A percentile compares a stretch with the other conserved stretches of the same genome.
These are phyloP conservation scores for Pardosa pseudoannulata DNA, from an alignment of 2,888 invertebrate species.

Conservation along the genomic window DNA sequence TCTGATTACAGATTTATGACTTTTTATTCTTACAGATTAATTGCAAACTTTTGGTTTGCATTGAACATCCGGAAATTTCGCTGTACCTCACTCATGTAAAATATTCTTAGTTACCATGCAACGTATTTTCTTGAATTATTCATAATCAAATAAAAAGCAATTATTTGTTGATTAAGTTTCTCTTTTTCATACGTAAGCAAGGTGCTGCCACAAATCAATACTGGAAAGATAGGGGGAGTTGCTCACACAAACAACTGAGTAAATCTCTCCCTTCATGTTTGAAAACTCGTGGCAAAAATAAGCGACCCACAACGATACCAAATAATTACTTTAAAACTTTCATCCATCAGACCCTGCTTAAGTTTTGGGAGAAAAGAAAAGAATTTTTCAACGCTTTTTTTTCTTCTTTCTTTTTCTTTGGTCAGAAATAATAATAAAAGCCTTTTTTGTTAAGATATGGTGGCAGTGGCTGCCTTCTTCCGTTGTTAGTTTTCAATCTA, in stretches of 20 bases:
- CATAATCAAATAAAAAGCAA: too few species aligned
- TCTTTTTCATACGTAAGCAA: too few species aligned
- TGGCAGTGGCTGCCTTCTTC: constrained; percentile 51
- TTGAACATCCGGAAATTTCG: too few species aligned
- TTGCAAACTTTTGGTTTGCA: too few species aligned
- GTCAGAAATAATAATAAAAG: constrained; percentile 38
- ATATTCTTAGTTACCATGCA: too few species aligned
- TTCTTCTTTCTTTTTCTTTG: constrained; percentile 17
- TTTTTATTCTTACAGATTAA: too few species aligned
- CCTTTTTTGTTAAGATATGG: background rate
- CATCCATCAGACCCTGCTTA: constrained; percentile 51
- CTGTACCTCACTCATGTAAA: too few species aligned
- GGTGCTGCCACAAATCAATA: too few species aligned
- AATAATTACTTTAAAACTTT: constrained; percentile 67
- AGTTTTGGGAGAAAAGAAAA: constrained; percentile 17
- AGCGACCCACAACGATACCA: constrained; percentile 27
- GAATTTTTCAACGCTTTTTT: constrained; percentile 59
- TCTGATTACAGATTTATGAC: too few species aligned
- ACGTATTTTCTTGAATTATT: too few species aligned
- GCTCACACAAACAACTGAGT: background rate
- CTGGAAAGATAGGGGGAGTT: too few species aligned
- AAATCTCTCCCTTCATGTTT: background rate
- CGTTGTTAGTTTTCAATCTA: constrained; percentile 71
- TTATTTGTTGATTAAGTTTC: too few species aligned
- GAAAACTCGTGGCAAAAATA: constrained; percentile 23